Base-by-base conservation (phyloP, 2,888 invertebrate species). In the Melangyna quadrimaculata region DNA sequence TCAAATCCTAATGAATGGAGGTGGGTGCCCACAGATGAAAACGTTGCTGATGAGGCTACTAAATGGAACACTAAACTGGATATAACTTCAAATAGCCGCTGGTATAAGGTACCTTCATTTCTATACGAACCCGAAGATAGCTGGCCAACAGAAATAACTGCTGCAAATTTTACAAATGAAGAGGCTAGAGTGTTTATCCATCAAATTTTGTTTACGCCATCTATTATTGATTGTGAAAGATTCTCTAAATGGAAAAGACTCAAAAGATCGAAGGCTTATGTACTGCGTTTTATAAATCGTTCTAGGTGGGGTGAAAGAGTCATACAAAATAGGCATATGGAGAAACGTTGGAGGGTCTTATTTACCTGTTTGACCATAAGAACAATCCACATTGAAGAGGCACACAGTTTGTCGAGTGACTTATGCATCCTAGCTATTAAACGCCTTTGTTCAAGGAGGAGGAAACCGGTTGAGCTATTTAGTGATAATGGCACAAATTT, bases 401-500 rank as follows among this genome's bases (percentile, higher is more conserved):
- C 80, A 10, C 37, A 65, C 22, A 78, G 77, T 10, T 43, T 87
- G 1, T 69, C 73, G 0, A 65, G 81, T 2, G 78, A 65, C 12
- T 79, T 78, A 1, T 88, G 80, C 19, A 65, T 87, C 29, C 51
- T 87, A 5, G 80, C 67, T 1, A 43, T 87, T 12, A 67, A 70
- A 5, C 32, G 71, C 19, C 87, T 87, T 45, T 61, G 75, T 8
- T 35, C 40, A n/a, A 72, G 87, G 9, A 72, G 83, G 32, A 82
- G 87, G 0, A 57, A 19, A 14, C 35, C 35, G 10, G 12, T 14
- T 0, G 53, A 57, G 9, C 67, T 82, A n/a, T 69, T 37, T 17
- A 74, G 78, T 17, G 74, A 84, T 14, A 84, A 78, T 22, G 78
- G 74, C 14, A 83, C 87, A 10, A 84, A 87, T 27, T 86, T 86